Evolutionary conservation across 2,888 invertebrate species (phyloP), one percentile per base, ranked within the genome.

Genomic region (Chrysolina haemoptera): DNA sequence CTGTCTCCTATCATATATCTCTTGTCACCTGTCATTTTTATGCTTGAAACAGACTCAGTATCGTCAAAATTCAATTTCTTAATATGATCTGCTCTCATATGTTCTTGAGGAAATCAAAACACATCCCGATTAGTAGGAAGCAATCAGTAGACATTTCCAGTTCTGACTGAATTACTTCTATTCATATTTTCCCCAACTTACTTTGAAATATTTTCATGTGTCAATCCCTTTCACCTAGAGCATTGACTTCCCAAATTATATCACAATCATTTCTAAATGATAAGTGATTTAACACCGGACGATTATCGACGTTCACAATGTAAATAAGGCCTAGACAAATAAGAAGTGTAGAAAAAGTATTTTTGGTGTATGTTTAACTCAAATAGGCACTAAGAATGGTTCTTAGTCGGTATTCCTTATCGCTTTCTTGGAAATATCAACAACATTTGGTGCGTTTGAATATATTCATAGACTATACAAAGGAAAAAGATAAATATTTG

Each of bases 401-500:
- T n/a, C 27, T 35, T 59, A 59, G 59, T 59, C 59, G 59, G 59
- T 62, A 62, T 73, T 64, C 65, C 62, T 73, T 73, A 73, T 68
- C 68, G 22, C 40, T 59, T 65, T 73, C 69, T 62, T 50, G 65
- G 65, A 73, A 73, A 73, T 73, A 73, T 43, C 65, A 69, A 73
- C 68, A 68, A 40, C 69, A 66, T 71, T 67, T 65, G 64, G 69
- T 66, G 62, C 20, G 69, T 73, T 69, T 46, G 62, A 69, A 73
- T 73, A 69, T 73, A 73, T 59, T 69, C 73, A 69, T 55, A 65
- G 66, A 62, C 65, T 46, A 73, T 64, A 73, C 62, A 69, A 73
- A 68, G 64, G 73, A 68, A 27, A 73, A 73, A 69, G 65, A 59
- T 69, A 73, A 73, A 73, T 73, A 73, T 73, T 73, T 73, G 69